Base-by-base conservation (phyloP, 1,140 invertebrate species). In the Pygmarrhopalites habei region DNA sequence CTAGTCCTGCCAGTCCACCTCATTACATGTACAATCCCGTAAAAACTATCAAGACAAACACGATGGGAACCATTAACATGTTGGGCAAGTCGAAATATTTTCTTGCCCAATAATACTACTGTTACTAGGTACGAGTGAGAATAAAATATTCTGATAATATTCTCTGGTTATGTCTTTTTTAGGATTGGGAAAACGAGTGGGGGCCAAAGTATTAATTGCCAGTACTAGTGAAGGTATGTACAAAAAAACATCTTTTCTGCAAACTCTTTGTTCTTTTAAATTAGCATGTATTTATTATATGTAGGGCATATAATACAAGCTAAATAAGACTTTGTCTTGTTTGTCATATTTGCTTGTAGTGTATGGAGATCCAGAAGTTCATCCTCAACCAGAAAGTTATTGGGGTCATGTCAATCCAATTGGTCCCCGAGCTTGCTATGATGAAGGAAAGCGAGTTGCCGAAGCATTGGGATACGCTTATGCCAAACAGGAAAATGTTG, bases 11-110 rank as follows among this genome's bases (percentile, higher is more conserved):
- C 2, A 96, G 92, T 72, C 97, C 97, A 47, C 94, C 94, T 1
- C 95, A 99, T 79, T 99, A 99, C 74, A 99, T 99, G 96, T 88
- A 92, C 72, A 99, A 99, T 82, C 96, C 96, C 35, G 95, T 99
- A 0, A 99, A 99, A 79, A 99, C 97, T 21, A 95, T 99, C 60
- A 99, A 99, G 77, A 99, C 96, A 1, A 99, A 99, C 76, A 97
- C 95, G 19, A 82, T 99, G 68, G 95, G 95, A 1, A 99, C 97
- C n/a, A 98, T 99, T 67, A 99, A 99, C 80, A 92, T 99, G 82
- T 79, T 99, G 67, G 95, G 95, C 88, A 78, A 77, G 79, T 41
- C n/a, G 12, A 41, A 41, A 49, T 49, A 19, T 12, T 49, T 49
- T 14, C n/a, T n/a, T n/a, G n/a, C n/a, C n/a, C n/a, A n/a, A n/a